Conservation (phyloP, 2,797 vertebrate species). For the Falco concolor region DNA sequence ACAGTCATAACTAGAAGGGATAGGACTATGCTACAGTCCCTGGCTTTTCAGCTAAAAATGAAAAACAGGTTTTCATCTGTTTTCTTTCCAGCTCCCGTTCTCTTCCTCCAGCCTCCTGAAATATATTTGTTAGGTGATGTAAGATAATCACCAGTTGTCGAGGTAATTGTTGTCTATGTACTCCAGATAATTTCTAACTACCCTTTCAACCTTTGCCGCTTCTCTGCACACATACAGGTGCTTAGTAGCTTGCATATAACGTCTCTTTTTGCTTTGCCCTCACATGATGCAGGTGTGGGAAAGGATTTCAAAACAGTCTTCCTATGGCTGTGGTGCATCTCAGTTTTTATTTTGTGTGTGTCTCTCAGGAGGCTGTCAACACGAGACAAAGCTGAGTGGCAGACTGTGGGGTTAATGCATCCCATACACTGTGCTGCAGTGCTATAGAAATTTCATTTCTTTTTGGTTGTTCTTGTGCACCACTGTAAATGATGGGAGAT, state of each 20-base stretch:
- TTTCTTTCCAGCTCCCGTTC: not conserved
- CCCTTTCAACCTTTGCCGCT: not conserved
- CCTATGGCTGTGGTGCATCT: not conserved
- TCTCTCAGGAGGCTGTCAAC: not conserved
- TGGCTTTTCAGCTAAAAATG: not conserved
- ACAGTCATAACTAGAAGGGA: not conserved
- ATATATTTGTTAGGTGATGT: not conserved
- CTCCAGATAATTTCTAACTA: not conserved
- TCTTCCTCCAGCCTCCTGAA: not conserved
- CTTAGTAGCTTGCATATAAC: not conserved
- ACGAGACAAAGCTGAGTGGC: not conserved
- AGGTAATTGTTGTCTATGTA: not conserved
- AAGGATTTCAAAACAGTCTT: not conserved
- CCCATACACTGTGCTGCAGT: not conserved
- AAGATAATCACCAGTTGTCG: not conserved
- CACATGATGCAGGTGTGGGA: not conserved
- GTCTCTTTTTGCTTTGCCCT: not conserved
- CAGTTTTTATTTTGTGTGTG: not conserved
- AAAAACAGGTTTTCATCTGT: not conserved
- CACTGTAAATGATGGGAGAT: not conserved
- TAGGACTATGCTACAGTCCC: not conserved
- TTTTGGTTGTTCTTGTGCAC: not conserved
- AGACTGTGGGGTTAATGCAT: not conserved
- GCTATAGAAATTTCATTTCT: not conserved
- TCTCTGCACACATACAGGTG: not conserved